Conservation (phyloP, 2,113 vertebrate genomes). For the Azemiops feae region DNA sequence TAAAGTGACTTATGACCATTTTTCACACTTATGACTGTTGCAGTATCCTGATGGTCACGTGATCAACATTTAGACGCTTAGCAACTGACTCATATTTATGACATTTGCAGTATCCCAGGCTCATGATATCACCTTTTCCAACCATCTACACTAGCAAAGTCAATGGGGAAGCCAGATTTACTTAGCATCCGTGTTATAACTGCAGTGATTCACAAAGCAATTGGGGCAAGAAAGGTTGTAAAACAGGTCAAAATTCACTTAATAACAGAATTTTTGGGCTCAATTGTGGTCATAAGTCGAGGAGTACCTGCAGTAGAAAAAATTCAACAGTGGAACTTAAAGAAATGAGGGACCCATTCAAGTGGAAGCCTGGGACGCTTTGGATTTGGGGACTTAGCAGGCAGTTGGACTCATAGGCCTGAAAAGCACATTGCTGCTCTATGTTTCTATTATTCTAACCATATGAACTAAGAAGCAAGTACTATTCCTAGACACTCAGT, state of each 20-base stretch:
- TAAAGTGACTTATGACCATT: neutral
- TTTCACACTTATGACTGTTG: neutral
- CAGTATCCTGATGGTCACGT: neutral
- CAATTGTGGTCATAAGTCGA: neutral
- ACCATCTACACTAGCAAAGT: neutral
- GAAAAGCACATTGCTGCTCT: neutral
- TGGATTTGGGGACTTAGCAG: neutral
- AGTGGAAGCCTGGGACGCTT: neutral
- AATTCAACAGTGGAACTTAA: neutral
- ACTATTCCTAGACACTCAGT: neutral
- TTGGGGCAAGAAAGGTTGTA: neutral
- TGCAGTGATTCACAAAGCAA: neutral
- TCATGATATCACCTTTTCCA: neutral
- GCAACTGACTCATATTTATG: neutral
- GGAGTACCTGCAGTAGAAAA: neutral
- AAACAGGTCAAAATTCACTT: neutral
- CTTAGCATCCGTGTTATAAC: neutral
- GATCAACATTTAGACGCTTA: neutral
- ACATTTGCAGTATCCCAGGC: neutral
- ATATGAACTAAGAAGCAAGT: neutral
- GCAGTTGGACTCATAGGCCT: neutral
- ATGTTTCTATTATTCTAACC: neutral
- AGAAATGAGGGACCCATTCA: neutral
- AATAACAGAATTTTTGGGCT: neutral
- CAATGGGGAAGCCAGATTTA: neutral